A percentile compares a stretch with the other conserved stretches of the same genome.
phyloP scores from a whole-genome alignment of 2,113 vertebrate species.

The Callithrix jacchus region DNA sequence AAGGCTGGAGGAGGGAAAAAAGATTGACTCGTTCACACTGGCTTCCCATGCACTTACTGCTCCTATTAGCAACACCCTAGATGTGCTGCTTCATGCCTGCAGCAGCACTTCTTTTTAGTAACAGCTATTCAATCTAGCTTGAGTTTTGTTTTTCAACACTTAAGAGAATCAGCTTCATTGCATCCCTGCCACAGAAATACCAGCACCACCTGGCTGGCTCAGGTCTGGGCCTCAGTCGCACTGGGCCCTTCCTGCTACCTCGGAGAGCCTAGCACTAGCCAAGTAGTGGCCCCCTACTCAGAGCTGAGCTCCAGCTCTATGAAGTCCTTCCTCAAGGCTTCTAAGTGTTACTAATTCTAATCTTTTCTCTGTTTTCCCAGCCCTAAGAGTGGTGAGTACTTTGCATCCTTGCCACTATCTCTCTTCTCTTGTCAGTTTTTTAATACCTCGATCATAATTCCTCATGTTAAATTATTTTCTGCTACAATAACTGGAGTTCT shows the following conservation, averaged over 20 bases:
- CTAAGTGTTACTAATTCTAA: neutral
- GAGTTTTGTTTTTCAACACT: neutral
- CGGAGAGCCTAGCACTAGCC: neutral
- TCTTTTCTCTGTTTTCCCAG: neutral
- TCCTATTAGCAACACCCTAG: neutral
- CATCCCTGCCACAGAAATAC: neutral
- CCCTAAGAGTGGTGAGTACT: neutral
- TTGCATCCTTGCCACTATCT: neutral
- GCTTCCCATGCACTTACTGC: neutral
- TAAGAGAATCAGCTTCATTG: neutral
- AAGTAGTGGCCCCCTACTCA: neutral
- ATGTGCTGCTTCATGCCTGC: neutral
- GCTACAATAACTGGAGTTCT: neutral
- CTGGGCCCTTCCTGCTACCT: neutral
- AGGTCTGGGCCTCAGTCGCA: neutral
- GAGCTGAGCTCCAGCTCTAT: neutral
- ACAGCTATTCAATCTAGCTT: conserved; percentile 25
- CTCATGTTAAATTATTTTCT: neutral
- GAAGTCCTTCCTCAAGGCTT: neutral
- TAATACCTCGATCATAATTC: neutral
- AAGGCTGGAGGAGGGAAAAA: neutral
- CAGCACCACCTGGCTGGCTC: neutral
- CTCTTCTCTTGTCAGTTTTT: neutral
- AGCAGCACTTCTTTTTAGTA: conserved; percentile 1
- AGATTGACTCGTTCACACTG: neutral